Conservation (phyloP, 2,888 invertebrate species). For the Geotrupes spiniger region DNA sequence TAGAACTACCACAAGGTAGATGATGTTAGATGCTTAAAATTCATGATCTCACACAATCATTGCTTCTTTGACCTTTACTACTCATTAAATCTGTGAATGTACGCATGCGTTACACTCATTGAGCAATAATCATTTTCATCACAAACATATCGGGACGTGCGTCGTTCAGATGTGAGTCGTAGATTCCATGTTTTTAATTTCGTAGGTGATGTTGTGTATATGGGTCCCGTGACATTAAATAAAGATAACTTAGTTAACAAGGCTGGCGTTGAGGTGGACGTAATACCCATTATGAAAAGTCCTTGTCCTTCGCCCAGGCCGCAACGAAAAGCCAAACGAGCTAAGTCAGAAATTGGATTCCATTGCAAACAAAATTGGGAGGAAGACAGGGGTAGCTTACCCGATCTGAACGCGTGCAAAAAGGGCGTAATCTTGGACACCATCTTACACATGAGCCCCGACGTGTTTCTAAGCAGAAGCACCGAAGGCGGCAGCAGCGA, state of each 20-base stretch:
- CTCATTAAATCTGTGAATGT: slow-evolving; percentile 17
- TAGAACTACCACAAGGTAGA: slow-evolving; percentile 52
- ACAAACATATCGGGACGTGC: slow-evolving; percentile 47
- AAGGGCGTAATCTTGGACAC: slow-evolving; percentile 39
- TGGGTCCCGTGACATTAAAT: slow-evolving; percentile 51
- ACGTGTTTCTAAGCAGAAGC: slow-evolving; percentile 36
- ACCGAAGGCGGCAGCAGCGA: slow-evolving; percentile 37
- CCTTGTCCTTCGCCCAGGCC: slow-evolving; percentile 46
- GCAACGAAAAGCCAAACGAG: slow-evolving; percentile 37
- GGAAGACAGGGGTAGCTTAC: slow-evolving; percentile 44
- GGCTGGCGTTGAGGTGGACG: slow-evolving; percentile 51
- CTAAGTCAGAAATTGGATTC: slow-evolving; percentile 45
- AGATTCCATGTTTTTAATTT: slow-evolving; percentile 14
- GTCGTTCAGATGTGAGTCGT: slow-evolving; percentile 34
- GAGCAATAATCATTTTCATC: slow-evolving; percentile 8
- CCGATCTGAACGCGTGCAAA: slow-evolving; percentile 40
- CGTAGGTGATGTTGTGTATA: slow-evolving; percentile 50
- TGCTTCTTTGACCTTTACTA: slow-evolving; percentile 17
- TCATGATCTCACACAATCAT: slow-evolving; percentile 14
- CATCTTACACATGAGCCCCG: slow-evolving; percentile 41
- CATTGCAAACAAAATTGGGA: slow-evolving; percentile 29
- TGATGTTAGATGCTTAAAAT: slow-evolving; percentile 37
- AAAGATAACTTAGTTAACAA: slow-evolving; percentile 59
- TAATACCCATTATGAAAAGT: slow-evolving; percentile 49
- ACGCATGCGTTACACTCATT: slow-evolving; percentile 20